Base-by-base conservation (phyloP, 2,113 vertebrate species). In the Mirounga angustirostris region DNA sequence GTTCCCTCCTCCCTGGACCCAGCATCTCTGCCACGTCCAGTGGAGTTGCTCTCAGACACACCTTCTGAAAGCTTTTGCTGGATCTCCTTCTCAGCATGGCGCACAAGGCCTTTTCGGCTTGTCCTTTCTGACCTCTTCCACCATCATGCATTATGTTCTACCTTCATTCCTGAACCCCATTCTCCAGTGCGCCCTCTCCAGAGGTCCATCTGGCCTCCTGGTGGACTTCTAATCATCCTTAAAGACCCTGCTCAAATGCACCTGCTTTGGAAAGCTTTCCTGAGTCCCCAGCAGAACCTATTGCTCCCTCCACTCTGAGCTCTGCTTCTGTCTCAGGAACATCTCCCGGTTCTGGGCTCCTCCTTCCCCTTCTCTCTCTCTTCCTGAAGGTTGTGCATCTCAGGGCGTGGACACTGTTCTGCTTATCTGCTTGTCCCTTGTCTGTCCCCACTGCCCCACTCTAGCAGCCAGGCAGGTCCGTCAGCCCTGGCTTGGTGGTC, bases 331-430 rank as follows among this genome's bases (percentile, higher is more conserved):
- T 1, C 8, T 1, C 15, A 4, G 13, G 21, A n/a, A 0, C 10
- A 0, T 21, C 21, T 30, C 26, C 18, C 0, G 0, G 18, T 3
- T 19, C 33, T 0, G 7, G 30, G 1, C 1, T 0, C 1, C 13
- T 30, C 40, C 4, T 24, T 16, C 22, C 58, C 30, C 2, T 28
- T 1, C 7, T 33, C 18, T 65, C 30, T 73, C 30, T 86, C 33
- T 3, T 26, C 14, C 59, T 1, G 7, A 26, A 67, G 24, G 50
- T 21, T 0, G 0, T 4, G 24, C 0, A 1, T 33, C 58, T n/a
- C 82, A 18, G 6, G 36, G 16, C 16, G 40, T 6, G 56, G 85
- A 13, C 0, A 4, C 3, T 33, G 26, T 10, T 16, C 54, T 4
- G 1, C 13, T 18, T 13, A 7, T 24, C 88, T 28, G 12, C 43